These are phyloP conservation scores for Macrosiphum euphorbiae DNA, from an alignment of 2,888 invertebrate species.

Conservation along the genomic window DNA sequence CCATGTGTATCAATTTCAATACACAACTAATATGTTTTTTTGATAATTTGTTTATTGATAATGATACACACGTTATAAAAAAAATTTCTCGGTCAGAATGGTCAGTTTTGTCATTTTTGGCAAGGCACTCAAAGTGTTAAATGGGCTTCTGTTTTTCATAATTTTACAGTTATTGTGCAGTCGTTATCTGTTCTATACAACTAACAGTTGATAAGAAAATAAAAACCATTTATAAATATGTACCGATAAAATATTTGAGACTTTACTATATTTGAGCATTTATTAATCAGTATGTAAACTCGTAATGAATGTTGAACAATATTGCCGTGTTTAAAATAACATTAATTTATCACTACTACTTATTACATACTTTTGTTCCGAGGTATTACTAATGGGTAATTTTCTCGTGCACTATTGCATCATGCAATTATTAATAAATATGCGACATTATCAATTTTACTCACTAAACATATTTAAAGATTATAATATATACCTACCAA, in stretches of 20 bases:
- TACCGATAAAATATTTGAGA: not conserved
- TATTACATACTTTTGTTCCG: not conserved
- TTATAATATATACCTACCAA: not conserved
- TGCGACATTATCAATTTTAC: not conserved
- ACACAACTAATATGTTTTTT: no score
- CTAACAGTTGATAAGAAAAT: not conserved
- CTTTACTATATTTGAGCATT: not conserved
- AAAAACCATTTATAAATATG: not conserved
- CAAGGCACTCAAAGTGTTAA: not conserved
- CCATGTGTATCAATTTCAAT: no score
- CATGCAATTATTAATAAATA: not conserved
- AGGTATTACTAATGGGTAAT: not conserved
- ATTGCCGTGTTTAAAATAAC: not conserved
- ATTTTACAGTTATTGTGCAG: not conserved
- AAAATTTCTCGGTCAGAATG: no score
- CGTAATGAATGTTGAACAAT: not conserved
- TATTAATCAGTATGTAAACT: not conserved
- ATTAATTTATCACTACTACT: not conserved
- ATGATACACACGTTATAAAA: no score
- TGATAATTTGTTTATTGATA: no score
- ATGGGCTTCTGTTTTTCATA: not conserved
- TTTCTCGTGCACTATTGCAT: not conserved
- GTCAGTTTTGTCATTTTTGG: no score
- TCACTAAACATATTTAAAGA: not conserved
- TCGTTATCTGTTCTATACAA: not conserved